Percentiles rank a stretch among this genome's conserved stretches.
phyloP scores from a whole-genome alignment of 2,113 vertebrate species.

The Corythornis cristatus region DNA sequence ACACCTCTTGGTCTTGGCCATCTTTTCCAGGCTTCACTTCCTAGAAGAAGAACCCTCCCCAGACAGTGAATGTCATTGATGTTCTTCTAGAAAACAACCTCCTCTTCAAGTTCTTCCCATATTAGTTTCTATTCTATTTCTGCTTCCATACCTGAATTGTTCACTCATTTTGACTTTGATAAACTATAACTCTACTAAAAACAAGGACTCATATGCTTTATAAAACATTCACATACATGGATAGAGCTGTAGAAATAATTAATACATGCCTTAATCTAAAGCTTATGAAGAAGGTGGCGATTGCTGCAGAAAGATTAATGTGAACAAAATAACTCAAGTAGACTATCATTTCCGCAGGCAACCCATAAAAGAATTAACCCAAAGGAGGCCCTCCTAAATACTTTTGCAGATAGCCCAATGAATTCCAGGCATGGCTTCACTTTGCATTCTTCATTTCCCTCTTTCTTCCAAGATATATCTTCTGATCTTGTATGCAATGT shows the following conservation, averaged over 20 bases:
- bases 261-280: constrained; percentile 47
- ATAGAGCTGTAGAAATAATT: constrained; percentile 48
- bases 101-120: not conserved
- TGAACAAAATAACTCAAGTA: constrained; percentile 32
- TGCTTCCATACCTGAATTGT: not conserved
- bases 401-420: constrained; percentile 31
- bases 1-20: not conserved
- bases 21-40: not conserved
- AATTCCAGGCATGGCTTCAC: constrained; percentile 25
- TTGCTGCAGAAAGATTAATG: constrained; percentile 37
- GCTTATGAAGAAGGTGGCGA: constrained; percentile 49
- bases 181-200: not conserved
- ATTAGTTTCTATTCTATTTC: not conserved
- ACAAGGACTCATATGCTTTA: not conserved
- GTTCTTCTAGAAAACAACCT: not conserved
- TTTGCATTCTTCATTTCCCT: constrained; percentile 13
- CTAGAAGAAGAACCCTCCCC: not conserved
- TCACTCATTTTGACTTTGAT: not conserved
- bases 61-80: not conserved
- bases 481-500: not conserved
- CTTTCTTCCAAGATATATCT: constrained; percentile 10
- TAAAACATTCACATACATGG: not conserved
- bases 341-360: constrained; percentile 32
- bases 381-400: constrained; percentile 45
- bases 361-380: constrained; percentile 33